These are phyloP conservation scores for Bhutanitis thaidina DNA, from an alignment of 2,888 invertebrate species.

Conservation along the genomic window DNA sequence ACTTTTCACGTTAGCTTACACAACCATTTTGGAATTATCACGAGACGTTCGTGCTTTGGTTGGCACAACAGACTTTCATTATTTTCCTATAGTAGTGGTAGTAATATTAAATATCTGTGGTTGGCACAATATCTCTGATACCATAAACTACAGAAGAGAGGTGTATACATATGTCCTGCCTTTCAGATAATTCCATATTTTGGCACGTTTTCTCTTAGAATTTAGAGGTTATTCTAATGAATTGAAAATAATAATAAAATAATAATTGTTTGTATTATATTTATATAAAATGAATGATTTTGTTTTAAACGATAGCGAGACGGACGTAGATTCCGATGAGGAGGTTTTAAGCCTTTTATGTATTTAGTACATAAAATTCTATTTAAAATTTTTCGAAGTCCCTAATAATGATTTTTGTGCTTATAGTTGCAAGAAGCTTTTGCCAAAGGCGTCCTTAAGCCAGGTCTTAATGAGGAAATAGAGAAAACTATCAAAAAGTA, in stretches of 20 bases:
- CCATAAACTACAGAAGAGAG: too few species aligned
- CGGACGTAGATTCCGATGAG: constrained; percentile 79
- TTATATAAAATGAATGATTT: constrained; percentile 57
- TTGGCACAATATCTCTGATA: too few species aligned
- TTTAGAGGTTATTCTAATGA: constrained; percentile 19
- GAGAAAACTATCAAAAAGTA: constrained; percentile 77
- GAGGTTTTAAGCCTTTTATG: constrained; percentile 55
- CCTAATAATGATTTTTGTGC: constrained; percentile 9
- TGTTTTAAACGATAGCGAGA: constrained; percentile 67
- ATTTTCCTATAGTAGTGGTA: too few species aligned
- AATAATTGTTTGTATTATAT: not conserved
- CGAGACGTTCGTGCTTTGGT: too few species aligned
- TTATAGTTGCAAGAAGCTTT: constrained; percentile 94
- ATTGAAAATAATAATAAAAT: not conserved
- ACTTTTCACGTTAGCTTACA: too few species aligned
- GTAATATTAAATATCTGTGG: too few species aligned
- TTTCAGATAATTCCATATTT: too few species aligned
- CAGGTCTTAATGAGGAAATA: constrained; percentile 88
- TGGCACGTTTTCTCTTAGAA: constrained; percentile 11
- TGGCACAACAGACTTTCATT: too few species aligned
- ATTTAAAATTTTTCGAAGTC: not conserved
- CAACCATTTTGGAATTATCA: too few species aligned
- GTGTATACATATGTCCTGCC: too few species aligned
- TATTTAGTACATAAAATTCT: not conserved
- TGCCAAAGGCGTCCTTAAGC: constrained; percentile 90